Conservation (phyloP, 2,888 invertebrate genomes). For the Myopa testacea region DNA sequence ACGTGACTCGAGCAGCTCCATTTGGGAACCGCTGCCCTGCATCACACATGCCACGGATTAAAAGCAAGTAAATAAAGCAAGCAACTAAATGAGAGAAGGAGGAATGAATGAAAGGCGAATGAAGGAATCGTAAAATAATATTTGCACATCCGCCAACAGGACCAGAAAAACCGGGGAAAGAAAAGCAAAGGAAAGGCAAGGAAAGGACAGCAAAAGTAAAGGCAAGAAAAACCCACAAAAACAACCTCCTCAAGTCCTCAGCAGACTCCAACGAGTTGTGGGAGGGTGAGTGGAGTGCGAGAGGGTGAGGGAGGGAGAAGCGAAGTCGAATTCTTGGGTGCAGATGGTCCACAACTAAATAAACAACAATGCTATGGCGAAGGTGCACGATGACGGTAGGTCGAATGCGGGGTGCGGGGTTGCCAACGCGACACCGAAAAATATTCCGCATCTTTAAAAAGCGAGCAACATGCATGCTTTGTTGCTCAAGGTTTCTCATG, state of each 20-base stretch:
- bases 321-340: too few relatives aligned
- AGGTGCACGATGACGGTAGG: too few relatives aligned
- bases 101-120: background rate
- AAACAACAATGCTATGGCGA: too few relatives aligned
- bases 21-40: background rate
- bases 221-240: too few relatives aligned
- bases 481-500: background rate
- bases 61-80: conserved; percentile 5
- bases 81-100: background rate
- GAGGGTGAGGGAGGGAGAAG: background rate
- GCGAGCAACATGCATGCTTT: background rate
- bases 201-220: background rate
- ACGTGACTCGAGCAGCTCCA: background rate
- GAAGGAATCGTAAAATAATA: conserved; percentile 1
- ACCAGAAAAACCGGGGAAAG: background rate
- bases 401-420: too few relatives aligned
- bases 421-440: too few relatives aligned
- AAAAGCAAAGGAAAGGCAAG: background rate
- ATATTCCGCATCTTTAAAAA: too few relatives aligned
- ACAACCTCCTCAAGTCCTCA: background rate
- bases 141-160: conserved; percentile 15
- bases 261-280: background rate
- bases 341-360: background rate
- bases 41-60: background rate
- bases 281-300: background rate